Evolutionary conservation across 2,113 vertebrate genomes (phyloP), one percentile per base, ranked within the genome.

Genomic region (Tragelaphus buxtoni): DNA sequence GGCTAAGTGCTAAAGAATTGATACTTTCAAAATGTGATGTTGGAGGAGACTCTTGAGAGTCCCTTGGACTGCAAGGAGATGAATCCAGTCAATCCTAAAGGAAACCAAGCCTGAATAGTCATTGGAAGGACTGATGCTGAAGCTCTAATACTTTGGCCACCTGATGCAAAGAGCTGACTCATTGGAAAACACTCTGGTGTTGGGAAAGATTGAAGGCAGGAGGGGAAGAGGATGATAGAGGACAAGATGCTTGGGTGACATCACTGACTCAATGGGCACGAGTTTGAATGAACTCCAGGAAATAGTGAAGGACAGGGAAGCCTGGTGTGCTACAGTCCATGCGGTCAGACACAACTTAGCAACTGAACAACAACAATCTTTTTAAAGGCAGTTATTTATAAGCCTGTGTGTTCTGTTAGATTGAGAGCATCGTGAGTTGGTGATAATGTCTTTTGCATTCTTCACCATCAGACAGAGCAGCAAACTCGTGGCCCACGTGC

Each of bases 401-500:
- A 93, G 45, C 26, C 35, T 4, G 49, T 35, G 39, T 94, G 0
- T 65, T 60, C 51, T 30, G 8, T 58, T 20, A 4, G 13, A n/a
- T 2, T 3, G 2, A 22, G 60, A 55, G 7, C 22, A 77, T 26
- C 1, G 0, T 30, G n/a, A 56, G 5, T 17, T 14, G 1, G 12
- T 13, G 0, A 18, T 45, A 1, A 3, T 9, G n/a, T 83, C 74
- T 47, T 90, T 42, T 45, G 4, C 16, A 0, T 51, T 61, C 42
- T 63, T 56, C 10, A 18, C 42, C 28, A 28, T 11, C 17, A 24
- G 49, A 11, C 11, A n/a, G n/a, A 55, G 35, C 26, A 13, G 51
- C 20, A 8, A 45, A 39, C 9, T 7, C 0, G 0, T 14, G 18
- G 49, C 28, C 47, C n/a, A 1, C 32, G 9, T 28, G 8, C 30